Evolutionary conservation across 2,888 invertebrate genomes (phyloP).

Genomic region (Hemistola chrysoprasaria): DNA sequence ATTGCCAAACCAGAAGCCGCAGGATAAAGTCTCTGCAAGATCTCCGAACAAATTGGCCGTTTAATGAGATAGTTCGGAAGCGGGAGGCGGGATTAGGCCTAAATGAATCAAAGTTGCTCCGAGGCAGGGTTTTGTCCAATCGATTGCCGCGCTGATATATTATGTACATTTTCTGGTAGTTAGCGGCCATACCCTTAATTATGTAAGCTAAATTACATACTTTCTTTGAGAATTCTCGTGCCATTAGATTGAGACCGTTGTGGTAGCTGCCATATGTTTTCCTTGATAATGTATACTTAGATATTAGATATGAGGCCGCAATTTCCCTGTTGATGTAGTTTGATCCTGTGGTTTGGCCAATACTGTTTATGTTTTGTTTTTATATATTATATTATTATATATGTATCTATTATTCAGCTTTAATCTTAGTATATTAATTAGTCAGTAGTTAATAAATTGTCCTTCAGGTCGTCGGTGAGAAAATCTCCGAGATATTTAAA

Average conservation of each 20-base stretch:
- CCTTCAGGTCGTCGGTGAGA: too few species aligned
- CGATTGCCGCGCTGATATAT: constrained; percentile 47
- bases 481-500: too few species aligned
- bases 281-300: too few species aligned
- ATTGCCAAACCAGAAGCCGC: constrained; percentile 42
- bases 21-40: constrained; percentile 65
- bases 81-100: constrained; percentile 60
- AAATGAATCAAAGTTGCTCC: constrained; percentile 66
- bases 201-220: constrained; percentile 27
- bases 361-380: too few species aligned
- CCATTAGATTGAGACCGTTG: neutral
- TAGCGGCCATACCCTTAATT: constrained; percentile 31
- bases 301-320: too few species aligned
- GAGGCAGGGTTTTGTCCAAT: constrained; percentile 42
- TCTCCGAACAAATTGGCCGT: constrained; percentile 70
- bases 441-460: too few species aligned
- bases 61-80: constrained; percentile 70
- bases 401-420: too few species aligned
- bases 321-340: too few species aligned
- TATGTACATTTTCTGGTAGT: constrained; percentile 32
- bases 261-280: neutral
- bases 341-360: too few species aligned
- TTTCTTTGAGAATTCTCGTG: constrained; percentile 11
- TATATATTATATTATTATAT: too few species aligned
- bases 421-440: too few species aligned